Evolutionary conservation across 1,140 invertebrate species (phyloP).

Genomic region (Neodiprion lecontei): DNA sequence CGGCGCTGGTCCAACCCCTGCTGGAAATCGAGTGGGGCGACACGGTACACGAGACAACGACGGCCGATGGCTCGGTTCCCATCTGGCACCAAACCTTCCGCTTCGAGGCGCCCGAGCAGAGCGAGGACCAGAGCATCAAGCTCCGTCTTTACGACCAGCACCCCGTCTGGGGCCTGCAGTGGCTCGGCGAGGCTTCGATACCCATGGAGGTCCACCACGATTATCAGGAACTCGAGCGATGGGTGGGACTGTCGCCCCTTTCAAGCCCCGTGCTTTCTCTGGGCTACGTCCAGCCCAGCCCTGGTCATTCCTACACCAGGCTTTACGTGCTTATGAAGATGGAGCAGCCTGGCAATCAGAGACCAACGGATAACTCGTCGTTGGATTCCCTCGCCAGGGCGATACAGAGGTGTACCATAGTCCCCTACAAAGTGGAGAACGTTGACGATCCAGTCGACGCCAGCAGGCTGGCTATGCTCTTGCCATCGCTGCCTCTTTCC

Average conservation of each 20-base stretch:
- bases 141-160: constrained; percentile 56
- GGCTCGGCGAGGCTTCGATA: constrained; percentile 54
- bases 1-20: constrained; percentile 51
- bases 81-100: constrained; percentile 57
- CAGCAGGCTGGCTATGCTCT: constrained; percentile 46
- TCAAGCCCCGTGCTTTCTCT: constrained; percentile 51
- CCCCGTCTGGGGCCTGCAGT: constrained; percentile 57
- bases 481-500: constrained; percentile 44
- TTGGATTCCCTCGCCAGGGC: constrained; percentile 47
- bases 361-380: constrained; percentile 39
- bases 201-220: constrained; percentile 50
- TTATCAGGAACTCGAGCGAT: constrained; percentile 57
- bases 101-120: constrained; percentile 47
- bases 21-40: constrained; percentile 56
- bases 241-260: constrained; percentile 50
- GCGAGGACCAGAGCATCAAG: constrained; percentile 45
- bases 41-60: constrained; percentile 38
- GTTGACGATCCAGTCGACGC: constrained; percentile 48
- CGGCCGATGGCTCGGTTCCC: constrained; percentile 53
- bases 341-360: constrained; percentile 40
- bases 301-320: constrained; percentile 50
- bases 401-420: constrained; percentile 51
- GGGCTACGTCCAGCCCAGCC: constrained; percentile 56
- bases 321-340: constrained; percentile 56
- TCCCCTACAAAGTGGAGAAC: constrained; percentile 51